Percentiles rank a stretch among this genome's conserved stretches.
Conservation (phyloP, 2,797 vertebrate genomes). For the Poeciliopsis turneri region DNA sequence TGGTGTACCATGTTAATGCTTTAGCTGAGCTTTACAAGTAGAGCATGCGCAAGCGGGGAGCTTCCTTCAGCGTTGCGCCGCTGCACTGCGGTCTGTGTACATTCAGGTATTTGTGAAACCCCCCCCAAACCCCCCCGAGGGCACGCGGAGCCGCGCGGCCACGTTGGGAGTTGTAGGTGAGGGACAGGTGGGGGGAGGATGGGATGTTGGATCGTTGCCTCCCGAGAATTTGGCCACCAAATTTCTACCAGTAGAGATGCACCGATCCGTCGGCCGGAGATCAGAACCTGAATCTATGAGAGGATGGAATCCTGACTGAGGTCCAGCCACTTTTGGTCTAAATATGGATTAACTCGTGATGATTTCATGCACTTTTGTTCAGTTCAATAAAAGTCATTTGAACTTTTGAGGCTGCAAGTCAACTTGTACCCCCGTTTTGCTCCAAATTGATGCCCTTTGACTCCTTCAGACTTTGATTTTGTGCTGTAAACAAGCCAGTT, state of each 20-base stretch:
- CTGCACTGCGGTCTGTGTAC: slow-evolving; percentile 46
- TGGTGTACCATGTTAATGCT: slow-evolving; percentile 55
- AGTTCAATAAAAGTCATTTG: neutral
- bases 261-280: neutral
- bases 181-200: neutral
- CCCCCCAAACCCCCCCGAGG: neutral
- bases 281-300: neutral
- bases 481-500: neutral
- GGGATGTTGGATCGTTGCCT: neutral
- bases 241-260: neutral
- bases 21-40: slow-evolving; percentile 35
- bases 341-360: neutral
- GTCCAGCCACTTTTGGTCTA: neutral
- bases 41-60: slow-evolving; percentile 23
- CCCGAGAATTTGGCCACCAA: slow-evolving; percentile 17
- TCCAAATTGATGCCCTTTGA: neutral
- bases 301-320: neutral
- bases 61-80: slow-evolving; percentile 43
- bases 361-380: neutral
- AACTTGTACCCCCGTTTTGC: neutral
- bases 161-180: slow-evolving; percentile 19
- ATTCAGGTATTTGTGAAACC: slow-evolving; percentile 46
- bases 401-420: neutral
- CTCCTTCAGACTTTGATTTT: neutral
- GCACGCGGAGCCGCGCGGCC: neutral